phyloP scores from a whole-genome alignment of 35 echinoderm and acorn worm species.

The Chiridota heheva region DNA sequence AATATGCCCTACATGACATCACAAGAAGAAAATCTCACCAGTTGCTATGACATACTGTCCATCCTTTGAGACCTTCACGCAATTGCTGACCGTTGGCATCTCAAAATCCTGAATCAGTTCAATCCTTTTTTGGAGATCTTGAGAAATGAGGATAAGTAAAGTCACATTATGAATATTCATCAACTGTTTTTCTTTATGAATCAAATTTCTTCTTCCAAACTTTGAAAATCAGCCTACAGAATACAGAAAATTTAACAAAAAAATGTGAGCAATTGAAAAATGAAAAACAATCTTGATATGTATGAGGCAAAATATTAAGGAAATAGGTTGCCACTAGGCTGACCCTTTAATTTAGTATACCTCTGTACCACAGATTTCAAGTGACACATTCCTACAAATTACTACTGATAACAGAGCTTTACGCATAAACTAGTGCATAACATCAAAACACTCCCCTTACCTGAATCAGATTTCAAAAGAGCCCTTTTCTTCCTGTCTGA shows the following conservation, averaged over 20 bases:
- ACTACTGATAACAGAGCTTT: too few species aligned
- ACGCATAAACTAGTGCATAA: neutral
- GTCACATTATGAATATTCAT: too few species aligned
- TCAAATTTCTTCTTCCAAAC: too few species aligned
- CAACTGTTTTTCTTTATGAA: too few species aligned
- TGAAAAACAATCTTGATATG: neutral
- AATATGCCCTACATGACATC: too few species aligned
- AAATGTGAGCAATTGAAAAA: neutral
- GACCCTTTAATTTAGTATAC: neutral
- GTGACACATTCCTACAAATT: neutral
- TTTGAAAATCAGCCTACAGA: too few species aligned
- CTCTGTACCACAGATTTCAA: neutral
- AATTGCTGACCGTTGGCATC: slow-evolving; percentile 85
- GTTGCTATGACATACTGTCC: slow-evolving; percentile 84
- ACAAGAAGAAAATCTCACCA: slow-evolving; percentile 62
- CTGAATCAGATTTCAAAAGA: slow-evolving; percentile 68
- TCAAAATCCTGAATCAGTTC: slow-evolving; percentile 97
- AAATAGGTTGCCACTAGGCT: neutral
- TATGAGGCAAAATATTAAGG: neutral
- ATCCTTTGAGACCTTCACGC: slow-evolving; percentile 77
- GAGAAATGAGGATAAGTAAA: neutral
- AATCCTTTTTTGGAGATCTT: slow-evolving; percentile 86
- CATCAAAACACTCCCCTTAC: neutral
- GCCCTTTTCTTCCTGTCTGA: slow-evolving; percentile 87
- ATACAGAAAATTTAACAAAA: too few species aligned